A percentile compares a stretch with the other conserved stretches of the same genome.
These are phyloP conservation scores for Hydrolagus affinis DNA, from an alignment of 2,113 vertebrate genomes.

Conservation along the genomic window DNA sequence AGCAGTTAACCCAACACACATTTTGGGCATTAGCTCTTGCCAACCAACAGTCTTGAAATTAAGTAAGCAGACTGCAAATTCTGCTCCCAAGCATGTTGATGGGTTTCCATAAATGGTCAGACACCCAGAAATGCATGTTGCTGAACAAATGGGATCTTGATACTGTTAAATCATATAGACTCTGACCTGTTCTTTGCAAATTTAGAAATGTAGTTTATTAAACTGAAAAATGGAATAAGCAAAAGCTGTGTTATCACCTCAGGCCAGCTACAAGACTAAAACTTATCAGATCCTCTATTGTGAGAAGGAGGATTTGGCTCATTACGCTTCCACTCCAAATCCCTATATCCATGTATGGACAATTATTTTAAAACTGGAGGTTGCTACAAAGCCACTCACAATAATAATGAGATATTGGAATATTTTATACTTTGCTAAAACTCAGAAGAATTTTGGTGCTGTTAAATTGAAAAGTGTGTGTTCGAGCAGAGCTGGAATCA, in stretches of 20 bases:
- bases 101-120: no score
- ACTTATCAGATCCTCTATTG: background rate
- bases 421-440: conserved; percentile 16
- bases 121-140: background rate
- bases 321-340: background rate
- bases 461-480: background rate
- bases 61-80: no score
- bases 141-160: background rate
- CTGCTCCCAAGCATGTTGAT: no score
- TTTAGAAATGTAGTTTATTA: background rate
- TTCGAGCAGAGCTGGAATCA: background rate
- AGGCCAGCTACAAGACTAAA: no score
- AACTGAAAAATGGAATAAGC: background rate
- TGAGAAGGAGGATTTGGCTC: background rate
- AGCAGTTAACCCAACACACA: no score
- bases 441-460: background rate
- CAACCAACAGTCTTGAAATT: no score
- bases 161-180: background rate
- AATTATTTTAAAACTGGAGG: background rate
- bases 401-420: background rate
- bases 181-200: background rate
- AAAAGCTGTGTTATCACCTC: no score
- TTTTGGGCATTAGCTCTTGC: no score
- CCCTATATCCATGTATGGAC: no score
- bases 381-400: background rate